Base-by-base conservation (phyloP, 1,140 invertebrate genomes). In the Archivesica marissinica region DNA sequence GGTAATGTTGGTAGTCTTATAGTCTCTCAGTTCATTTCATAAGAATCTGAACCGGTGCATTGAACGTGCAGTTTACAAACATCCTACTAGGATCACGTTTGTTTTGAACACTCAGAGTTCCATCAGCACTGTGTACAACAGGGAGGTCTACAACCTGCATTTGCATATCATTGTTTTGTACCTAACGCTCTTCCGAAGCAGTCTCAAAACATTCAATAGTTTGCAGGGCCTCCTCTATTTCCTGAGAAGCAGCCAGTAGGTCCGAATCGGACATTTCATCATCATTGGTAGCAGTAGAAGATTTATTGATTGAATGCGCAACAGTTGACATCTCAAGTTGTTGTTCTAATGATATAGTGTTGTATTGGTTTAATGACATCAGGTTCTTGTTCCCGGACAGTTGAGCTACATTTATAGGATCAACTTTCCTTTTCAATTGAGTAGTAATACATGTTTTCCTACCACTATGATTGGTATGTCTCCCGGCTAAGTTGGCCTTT, bases 341-440 rank as follows among this genome's bases (percentile, higher is more conserved):
- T 25, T n/a, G 13, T 38, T 70, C 35, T 17, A 70, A 2, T 1
- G 66, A 70, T 3, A 70, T n/a, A 23, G 66, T 70, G 35, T 70
- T 70, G 38, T 70, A 70, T 25, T 38, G 9, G 66, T 70, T 70
- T n/a, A 70, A n/a, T 38, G 66, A 70, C 33, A 70, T 38, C 30
- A 70, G 9, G 23, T 44, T 70, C 23, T n/a, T 70, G n/a, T 70
- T 33, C 3, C 66, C 66, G 15, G 66, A 70, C 9, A 70, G 23
- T 25, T 70, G 66, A 25, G 35, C 66, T 2, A 70, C 33, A 70
- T 70, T 38, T 41, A n/a, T 70, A 6, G 66, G 35, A 2, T 33
- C 33, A 7, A 70, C 35, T 2, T 70, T 70, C 9, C 23, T 70
- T 35, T 52, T 9, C 23, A 75, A 4, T 2, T 47, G 3, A n/a